phyloP scores from a whole-genome alignment of 1,140 invertebrate genomes.

The Cepaea nemoralis region DNA sequence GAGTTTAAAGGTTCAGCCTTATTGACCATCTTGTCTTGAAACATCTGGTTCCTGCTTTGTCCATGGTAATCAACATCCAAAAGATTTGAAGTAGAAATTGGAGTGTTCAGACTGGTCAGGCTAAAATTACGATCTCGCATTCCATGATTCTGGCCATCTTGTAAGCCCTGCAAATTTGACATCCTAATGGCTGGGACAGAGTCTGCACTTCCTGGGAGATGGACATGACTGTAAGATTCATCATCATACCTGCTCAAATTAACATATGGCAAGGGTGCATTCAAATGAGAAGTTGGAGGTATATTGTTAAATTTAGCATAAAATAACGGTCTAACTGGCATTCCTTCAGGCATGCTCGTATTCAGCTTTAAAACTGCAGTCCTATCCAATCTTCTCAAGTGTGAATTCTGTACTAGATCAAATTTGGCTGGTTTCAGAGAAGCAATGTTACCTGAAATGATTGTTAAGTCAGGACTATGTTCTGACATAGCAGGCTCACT shows the following conservation, averaged over 20 bases:
- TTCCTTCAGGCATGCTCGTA: slow-evolving; percentile 29
- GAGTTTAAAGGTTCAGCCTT: not conserved
- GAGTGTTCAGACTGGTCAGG: slow-evolving; percentile 8
- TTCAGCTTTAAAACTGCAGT: slow-evolving; percentile 17
- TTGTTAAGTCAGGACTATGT: slow-evolving; percentile 20
- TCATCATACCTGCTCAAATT: slow-evolving; percentile 65
- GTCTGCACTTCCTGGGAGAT: slow-evolving; percentile 50
- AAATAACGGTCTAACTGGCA: slow-evolving; percentile 57
- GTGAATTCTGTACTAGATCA: not conserved
- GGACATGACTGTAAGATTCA: slow-evolving; percentile 57
- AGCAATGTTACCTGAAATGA: slow-evolving; percentile 41
- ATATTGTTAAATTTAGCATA: slow-evolving; percentile 61
- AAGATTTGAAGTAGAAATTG: not conserved
- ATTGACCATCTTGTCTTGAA: not conserved
- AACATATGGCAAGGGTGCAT: slow-evolving; percentile 65
- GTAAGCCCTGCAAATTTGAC: not conserved
- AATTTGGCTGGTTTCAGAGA: slow-evolving; percentile 31
- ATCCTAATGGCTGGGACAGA: slow-evolving; percentile 24
- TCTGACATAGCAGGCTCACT: not conserved
- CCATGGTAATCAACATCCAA: not conserved
- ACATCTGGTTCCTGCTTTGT: not conserved
- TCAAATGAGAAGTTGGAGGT: slow-evolving; percentile 57
- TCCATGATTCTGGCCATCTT: not conserved
- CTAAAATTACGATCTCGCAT: slow-evolving; percentile 2
- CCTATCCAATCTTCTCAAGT: not conserved